phyloP scores from a whole-genome alignment of 1,140 invertebrate species.

The Sitophilus oryzae region DNA sequence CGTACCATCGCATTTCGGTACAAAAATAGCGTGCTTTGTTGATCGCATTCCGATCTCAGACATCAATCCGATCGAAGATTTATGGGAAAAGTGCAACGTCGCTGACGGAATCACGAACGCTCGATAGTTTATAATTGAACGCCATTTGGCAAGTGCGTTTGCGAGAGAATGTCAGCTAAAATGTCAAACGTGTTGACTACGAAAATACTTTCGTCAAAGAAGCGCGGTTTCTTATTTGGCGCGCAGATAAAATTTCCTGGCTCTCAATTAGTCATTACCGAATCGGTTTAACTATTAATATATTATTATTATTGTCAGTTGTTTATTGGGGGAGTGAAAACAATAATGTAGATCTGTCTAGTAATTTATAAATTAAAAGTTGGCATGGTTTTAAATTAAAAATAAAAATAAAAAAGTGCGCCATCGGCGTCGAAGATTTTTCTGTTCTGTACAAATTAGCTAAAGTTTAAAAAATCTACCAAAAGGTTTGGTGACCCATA shows the following conservation, averaged over 20 bases:
- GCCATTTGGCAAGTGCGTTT: slow-evolving; percentile 1
- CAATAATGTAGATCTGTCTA: neutral
- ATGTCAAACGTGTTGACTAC: neutral
- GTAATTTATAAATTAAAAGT: neutral
- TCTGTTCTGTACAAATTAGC: no score
- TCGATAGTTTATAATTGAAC: slow-evolving; percentile 1
- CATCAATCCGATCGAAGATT: slow-evolving; percentile 1
- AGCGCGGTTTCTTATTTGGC: no score
- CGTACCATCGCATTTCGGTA: neutral
- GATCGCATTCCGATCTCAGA: neutral
- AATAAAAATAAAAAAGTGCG: no score
- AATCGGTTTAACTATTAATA: no score
- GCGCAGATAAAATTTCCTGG: no score
- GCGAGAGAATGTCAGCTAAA: slow-evolving; percentile 1
- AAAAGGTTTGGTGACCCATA: no score
- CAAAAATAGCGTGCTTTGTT: neutral
- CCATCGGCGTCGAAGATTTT: no score
- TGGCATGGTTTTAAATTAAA: no score
- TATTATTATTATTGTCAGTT: no score
- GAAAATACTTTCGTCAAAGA: no score
- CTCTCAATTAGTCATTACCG: no score
- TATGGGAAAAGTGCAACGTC: neutral
- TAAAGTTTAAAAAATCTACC: no score
- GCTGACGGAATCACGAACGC: slow-evolving; percentile 1
- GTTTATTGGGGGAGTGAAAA: neutral